phyloP scores from a whole-genome alignment of 2,113 vertebrate genomes.

The Passer montanus region DNA sequence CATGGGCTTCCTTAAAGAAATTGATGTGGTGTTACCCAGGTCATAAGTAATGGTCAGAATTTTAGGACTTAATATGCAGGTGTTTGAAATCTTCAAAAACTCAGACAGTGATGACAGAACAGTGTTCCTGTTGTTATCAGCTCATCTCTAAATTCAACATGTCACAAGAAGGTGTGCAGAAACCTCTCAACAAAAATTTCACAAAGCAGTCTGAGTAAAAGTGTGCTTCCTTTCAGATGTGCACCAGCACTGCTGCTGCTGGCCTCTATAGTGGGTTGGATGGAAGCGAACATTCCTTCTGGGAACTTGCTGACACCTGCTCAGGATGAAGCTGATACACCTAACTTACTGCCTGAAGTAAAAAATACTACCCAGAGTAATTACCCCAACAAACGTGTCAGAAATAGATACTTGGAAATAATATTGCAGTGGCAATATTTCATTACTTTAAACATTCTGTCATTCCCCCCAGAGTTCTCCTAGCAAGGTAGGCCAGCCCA shows the following conservation, averaged over 20 bases:
- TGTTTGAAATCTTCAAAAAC: not conserved
- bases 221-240: not conserved
- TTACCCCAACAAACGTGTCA: not conserved
- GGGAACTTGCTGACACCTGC: not conserved
- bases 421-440: not conserved
- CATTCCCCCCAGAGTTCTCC: not conserved
- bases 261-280: fast-evolving
- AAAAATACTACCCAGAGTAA: not conserved
- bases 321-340: not conserved
- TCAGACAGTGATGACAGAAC: not conserved
- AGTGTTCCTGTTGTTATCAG: not conserved
- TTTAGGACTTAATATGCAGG: not conserved
- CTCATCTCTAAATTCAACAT: not conserved
- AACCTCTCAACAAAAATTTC: not conserved
- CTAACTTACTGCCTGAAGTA: not conserved
- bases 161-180: not conserved
- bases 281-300: not conserved
- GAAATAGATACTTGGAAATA: not conserved
- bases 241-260: not conserved
- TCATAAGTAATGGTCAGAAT: not conserved
- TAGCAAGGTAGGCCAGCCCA: not conserved
- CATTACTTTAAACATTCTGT: not conserved
- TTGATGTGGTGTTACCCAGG: fast-evolving
- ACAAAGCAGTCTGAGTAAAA: not conserved
- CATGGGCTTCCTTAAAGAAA: not conserved